These are phyloP conservation scores for Sminthopsis crassicaudata DNA, from an alignment of 2,113 vertebrate species.

Conservation along the genomic window DNA sequence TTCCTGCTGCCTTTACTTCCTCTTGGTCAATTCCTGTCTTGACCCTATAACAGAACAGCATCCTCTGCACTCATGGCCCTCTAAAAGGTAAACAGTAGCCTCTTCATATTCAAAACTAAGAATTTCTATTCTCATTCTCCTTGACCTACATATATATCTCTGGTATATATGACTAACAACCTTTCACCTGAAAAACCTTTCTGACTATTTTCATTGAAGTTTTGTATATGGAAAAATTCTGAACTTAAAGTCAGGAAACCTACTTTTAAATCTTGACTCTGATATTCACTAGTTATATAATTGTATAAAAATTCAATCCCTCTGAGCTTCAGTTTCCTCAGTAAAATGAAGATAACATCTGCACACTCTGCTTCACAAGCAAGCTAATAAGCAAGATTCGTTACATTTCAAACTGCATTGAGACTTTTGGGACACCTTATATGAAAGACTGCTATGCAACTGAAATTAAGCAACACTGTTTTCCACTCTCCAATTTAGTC, in stretches of 20 bases:
- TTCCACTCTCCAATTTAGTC: background rate
- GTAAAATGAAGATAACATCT: background rate
- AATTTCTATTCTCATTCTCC: background rate
- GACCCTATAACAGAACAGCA: background rate
- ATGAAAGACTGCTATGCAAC: background rate
- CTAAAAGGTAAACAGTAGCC: background rate
- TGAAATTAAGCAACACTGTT: conserved; percentile 34
- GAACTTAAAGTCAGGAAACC: background rate
- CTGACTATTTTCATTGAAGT: background rate
- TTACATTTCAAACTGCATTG: background rate
- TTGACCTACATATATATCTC: background rate
- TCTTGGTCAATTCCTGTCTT: background rate
- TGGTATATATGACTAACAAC: background rate
- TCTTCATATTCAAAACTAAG: background rate
- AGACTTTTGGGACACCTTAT: background rate
- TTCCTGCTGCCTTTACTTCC: background rate
- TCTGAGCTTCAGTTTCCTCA: background rate
- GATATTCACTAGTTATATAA: background rate
- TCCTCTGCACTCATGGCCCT: background rate
- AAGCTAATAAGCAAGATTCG: background rate
- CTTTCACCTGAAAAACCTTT: background rate
- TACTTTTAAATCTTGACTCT: background rate
- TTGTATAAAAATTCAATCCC: background rate
- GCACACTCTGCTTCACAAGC: background rate
- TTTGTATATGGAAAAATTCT: background rate